phyloP scores from a whole-genome alignment of 1,140 invertebrate species.

The Neodiprion lecontei region DNA sequence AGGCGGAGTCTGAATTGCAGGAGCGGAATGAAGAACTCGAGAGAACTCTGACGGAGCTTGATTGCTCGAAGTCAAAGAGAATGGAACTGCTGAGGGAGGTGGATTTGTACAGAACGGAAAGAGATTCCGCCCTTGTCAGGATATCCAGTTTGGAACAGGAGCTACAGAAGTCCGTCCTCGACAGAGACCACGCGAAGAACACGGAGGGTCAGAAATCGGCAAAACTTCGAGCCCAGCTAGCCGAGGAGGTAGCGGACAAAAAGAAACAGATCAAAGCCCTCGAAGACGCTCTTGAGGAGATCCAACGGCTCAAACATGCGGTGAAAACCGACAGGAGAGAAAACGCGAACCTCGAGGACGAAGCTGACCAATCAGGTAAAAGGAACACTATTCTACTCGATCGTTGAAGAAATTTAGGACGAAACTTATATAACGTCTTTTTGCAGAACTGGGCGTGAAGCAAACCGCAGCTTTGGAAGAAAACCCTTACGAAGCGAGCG shows the following conservation, averaged over 20 bases:
- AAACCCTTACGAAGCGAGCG: neutral
- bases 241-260: constrained; percentile 43
- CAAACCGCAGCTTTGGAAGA: constrained; percentile 18
- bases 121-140: constrained; percentile 36
- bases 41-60: constrained; percentile 36
- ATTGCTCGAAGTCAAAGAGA: constrained; percentile 40
- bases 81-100: constrained; percentile 44
- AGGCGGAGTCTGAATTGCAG: constrained; percentile 27
- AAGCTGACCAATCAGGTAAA: constrained; percentile 15
- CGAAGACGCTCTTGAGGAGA: constrained; percentile 43
- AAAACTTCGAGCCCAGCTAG: constrained; percentile 35
- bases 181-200: constrained; percentile 34
- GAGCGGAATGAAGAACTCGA: constrained; percentile 31
- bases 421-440: too few species aligned
- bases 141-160: constrained; percentile 46
- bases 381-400: neutral
- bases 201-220: constrained; percentile 35
- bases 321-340: constrained; percentile 32
- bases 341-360: constrained; percentile 5
- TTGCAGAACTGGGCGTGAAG: constrained; percentile 21
- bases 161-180: constrained; percentile 33
- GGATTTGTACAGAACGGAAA: constrained; percentile 44
- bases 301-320: constrained; percentile 48
- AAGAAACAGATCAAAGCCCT: constrained; percentile 42
- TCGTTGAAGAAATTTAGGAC: neutral